Evolutionary conservation across 2,113 vertebrate genomes (phyloP), one percentile per base, ranked within the genome.

Genomic region (Engraulis encrasicolus): DNA sequence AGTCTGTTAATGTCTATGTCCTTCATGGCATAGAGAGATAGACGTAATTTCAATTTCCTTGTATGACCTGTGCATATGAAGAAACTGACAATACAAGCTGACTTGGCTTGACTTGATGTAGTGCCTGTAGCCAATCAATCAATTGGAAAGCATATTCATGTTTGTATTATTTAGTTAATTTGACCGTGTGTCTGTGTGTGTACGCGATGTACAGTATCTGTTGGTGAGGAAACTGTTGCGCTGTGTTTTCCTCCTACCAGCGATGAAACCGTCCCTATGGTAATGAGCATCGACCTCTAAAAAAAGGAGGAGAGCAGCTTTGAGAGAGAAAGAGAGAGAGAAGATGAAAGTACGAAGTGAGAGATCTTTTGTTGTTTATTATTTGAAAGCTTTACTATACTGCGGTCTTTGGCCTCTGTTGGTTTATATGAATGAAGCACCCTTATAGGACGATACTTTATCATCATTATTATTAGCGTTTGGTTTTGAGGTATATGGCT

Each of bases 351-450:
- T 23, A 6, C 23, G 27, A 66, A 66, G 58, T 66, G 58, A 66
- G 58, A 66, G 58, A 66, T 66, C 58, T 66, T n/a, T 23, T 66
- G n/a, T 66, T 66, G 58, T 66, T 66, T 66, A 23, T 66, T 66
- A 23, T 66, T 12, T 31, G 58, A 66, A 66, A 66, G 58, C 58
- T 66, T 66, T 66, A 66, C 58, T 66, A 27, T 66, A 66, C 7
- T 66, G 58, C 58, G 31, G 27, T 66, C 58, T 66, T 31, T 66
- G 58, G 23, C 58, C 58, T 27, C n/a, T 31, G 58, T 27, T 66
- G 58, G 31, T 66, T 66, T 23, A 31, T 66, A 23, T 31, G 58
- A 31, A 31, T 66, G 58, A n/a, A n/a, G n/a, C 6, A 66, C 58
- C 11, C 11, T 66, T 66, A n/a, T n/a, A 66, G 58, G n/a, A 66